These are phyloP conservation scores for Echeneis naucrates DNA, from an alignment of 2,797 vertebrate species.

Conservation along the genomic window DNA sequence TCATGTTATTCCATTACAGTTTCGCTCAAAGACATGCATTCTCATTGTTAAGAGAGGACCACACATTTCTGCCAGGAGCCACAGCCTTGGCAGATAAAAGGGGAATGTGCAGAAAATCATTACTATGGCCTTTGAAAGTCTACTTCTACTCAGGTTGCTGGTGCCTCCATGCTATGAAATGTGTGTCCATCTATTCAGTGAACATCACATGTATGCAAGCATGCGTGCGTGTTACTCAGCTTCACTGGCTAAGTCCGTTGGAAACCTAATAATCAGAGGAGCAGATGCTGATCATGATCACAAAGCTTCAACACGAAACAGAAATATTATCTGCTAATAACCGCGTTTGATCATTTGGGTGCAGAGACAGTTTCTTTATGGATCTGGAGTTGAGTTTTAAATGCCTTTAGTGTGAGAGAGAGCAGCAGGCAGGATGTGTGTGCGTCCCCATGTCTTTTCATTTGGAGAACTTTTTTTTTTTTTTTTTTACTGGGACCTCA, in stretches of 20 bases:
- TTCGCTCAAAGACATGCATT: neutral
- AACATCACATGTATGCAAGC: neutral
- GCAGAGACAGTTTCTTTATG: neutral
- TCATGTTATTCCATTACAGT: conserved; percentile 17
- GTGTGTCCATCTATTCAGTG: neutral
- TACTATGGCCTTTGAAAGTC: conserved; percentile 31
- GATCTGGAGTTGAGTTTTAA: conserved; percentile 24
- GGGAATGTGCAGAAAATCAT: conserved; percentile 19
- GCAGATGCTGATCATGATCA: neutral
- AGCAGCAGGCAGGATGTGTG: conserved; percentile 19
- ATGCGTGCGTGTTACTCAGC: neutral
- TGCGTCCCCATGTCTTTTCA: conserved; percentile 39
- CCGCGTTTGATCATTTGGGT: neutral
- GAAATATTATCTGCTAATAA: neutral
- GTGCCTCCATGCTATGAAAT: conserved; percentile 42
- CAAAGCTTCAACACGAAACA: neutral
- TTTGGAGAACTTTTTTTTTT: conserved; percentile 32
- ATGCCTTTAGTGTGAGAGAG: conserved; percentile 25
- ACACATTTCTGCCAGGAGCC: conserved; percentile 8
- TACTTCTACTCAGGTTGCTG: conserved; percentile 22
- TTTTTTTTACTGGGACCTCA: conserved; percentile 22
- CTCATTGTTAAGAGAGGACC: conserved; percentile 23
- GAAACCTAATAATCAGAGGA: neutral
- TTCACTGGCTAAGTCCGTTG: neutral
- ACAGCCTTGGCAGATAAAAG: conserved; percentile 8